A percentile compares a stretch with the other conserved stretches of the same genome.
Conservation (phyloP, 2,113 vertebrate species). For the Myxocyprinus asiaticus region DNA sequence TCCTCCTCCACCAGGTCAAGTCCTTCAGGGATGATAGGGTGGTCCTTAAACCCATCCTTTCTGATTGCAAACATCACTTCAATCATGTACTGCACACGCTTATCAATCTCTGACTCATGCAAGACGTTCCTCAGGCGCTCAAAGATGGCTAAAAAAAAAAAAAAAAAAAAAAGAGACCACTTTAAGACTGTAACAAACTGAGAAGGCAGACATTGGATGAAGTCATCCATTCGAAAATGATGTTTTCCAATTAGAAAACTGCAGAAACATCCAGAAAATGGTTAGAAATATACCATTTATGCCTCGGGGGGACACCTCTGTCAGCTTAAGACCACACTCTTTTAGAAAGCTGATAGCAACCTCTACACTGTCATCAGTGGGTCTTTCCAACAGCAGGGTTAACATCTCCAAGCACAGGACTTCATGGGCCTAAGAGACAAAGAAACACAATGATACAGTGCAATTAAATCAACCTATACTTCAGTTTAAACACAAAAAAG, state of each 20-base stretch:
- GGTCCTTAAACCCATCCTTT: conserved; percentile 98
- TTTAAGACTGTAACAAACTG: background rate
- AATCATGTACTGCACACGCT: conserved; percentile 99
- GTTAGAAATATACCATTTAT: conserved; percentile 82
- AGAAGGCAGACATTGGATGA: too few relatives aligned
- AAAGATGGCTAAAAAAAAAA: conserved; percentile 85
- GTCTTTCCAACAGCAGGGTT: conserved; percentile 93
- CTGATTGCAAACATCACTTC: conserved; percentile 99
- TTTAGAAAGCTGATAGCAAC: conserved; percentile 96
- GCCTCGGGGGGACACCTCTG: conserved; percentile 93
- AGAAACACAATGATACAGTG: background rate
- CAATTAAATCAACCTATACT: background rate
- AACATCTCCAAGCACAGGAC: conserved; percentile 97
- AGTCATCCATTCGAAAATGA: too few relatives aligned
- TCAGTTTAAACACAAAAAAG: background rate
- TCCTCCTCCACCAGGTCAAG: conserved; percentile 96
- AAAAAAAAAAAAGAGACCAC: background rate
- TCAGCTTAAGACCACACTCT: conserved; percentile 95
- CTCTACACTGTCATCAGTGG: conserved; percentile 97
- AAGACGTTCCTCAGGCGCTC: conserved; percentile 96
- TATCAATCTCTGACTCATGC: conserved; percentile 95
- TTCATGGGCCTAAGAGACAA: conserved; percentile 85
- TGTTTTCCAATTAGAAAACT: too few relatives aligned
- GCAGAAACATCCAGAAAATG: background rate
- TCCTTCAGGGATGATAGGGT: conserved; percentile 88